These are phyloP conservation scores for Pygoscelis antarcticus DNA, from an alignment of 2,113 vertebrate genomes.

Conservation along the genomic window DNA sequence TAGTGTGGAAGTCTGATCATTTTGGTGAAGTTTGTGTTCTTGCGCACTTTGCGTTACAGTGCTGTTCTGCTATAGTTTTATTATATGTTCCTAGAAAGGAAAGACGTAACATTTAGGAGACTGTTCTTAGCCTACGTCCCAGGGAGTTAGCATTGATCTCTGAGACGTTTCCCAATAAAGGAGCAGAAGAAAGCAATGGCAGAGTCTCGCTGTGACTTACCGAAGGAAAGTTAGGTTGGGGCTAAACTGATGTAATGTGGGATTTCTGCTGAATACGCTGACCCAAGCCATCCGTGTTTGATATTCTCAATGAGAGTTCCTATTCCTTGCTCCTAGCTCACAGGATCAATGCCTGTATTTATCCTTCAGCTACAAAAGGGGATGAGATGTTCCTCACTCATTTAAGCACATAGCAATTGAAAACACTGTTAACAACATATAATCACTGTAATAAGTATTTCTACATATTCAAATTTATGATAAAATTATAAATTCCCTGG, in stretches of 20 bases:
- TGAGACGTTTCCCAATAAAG: neutral
- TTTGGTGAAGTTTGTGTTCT: neutral
- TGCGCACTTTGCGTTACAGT: neutral
- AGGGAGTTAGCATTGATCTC: neutral
- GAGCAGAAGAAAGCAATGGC: neutral
- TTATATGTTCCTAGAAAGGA: neutral
- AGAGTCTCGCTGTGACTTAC: rapidly evolving
- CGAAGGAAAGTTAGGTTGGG: neutral
- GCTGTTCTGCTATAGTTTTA: neutral
- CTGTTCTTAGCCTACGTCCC: neutral
- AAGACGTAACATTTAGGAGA: neutral
- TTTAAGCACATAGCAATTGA: neutral
- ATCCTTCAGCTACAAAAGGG: neutral
- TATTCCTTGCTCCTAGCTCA: neutral
- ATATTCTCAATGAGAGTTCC: neutral
- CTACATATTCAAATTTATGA: neutral
- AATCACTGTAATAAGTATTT: neutral
- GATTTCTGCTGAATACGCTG: neutral
- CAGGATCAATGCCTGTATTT: neutral
- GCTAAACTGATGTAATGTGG: neutral
- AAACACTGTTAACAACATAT: neutral
- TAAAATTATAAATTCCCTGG: neutral
- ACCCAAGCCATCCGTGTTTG: neutral
- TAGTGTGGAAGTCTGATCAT: neutral
- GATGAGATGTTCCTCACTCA: neutral